A percentile compares a stretch with the other conserved stretches of the same genome.
Conservation (phyloP, 2,888 invertebrate species). For the Platycheirus albimanus region DNA sequence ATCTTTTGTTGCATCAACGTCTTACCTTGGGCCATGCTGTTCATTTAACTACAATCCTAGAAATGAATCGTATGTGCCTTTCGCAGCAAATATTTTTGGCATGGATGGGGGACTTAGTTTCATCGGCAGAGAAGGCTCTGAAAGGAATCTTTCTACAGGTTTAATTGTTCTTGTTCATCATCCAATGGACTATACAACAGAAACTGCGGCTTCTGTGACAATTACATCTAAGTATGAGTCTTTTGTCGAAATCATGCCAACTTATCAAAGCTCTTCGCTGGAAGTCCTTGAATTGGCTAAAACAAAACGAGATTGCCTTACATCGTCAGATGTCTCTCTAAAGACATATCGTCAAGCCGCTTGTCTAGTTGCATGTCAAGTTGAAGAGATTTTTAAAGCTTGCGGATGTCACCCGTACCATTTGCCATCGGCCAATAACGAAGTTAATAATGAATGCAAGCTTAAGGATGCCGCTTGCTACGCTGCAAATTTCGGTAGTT, state of each 20-base stretch:
- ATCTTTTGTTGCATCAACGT: constrained; percentile 80
- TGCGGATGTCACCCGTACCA: constrained; percentile 82
- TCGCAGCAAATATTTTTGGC: constrained; percentile 81
- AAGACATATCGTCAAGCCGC: constrained; percentile 80
- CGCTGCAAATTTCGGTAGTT: constrained; percentile 79
- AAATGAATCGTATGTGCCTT: constrained; percentile 80
- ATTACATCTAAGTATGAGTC: constrained; percentile 81
- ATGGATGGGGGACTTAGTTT: constrained; percentile 80
- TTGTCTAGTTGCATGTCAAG: constrained; percentile 80
- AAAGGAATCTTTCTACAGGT: constrained; percentile 80
- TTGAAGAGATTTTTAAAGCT: constrained; percentile 78
- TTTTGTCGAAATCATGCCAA: constrained; percentile 81
- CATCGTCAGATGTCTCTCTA: constrained; percentile 78
- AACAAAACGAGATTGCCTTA: constrained; percentile 81
- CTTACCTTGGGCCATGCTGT: constrained; percentile 81
- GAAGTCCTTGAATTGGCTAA: constrained; percentile 80
- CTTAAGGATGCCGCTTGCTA: constrained; percentile 80
- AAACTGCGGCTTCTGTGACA: constrained; percentile 80
- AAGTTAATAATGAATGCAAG: constrained; percentile 78
- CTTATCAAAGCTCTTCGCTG: constrained; percentile 79
- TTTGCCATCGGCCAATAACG: constrained; percentile 77
- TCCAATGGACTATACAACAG: constrained; percentile 81
- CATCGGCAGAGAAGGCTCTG: constrained; percentile 81
- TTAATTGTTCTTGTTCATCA: constrained; percentile 81
- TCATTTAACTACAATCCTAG: constrained; percentile 82